Evolutionary conservation across 2,888 invertebrate species (phyloP).

Genomic region (Agrochola circellaris): DNA sequence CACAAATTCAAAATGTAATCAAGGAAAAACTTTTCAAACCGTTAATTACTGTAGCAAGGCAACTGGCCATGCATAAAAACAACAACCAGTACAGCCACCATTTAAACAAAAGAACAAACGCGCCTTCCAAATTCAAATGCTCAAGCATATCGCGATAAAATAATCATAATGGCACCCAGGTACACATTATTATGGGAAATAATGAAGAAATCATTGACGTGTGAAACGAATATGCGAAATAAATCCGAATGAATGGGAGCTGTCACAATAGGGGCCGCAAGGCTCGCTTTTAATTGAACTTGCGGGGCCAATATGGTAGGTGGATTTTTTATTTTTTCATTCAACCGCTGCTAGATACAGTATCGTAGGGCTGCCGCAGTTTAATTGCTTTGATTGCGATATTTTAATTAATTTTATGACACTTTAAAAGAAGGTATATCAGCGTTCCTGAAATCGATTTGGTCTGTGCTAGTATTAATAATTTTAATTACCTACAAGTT

Average conservation of each 20-base stretch:
- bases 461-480: not conserved
- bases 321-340: conserved; percentile 83
- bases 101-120: conserved; percentile 44
- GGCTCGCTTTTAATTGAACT: conserved; percentile 73
- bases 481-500: not conserved
- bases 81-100: not conserved
- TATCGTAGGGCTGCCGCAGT: conserved; percentile 74
- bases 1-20: not conserved
- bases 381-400: conserved; percentile 15
- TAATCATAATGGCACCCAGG: conserved; percentile 59
- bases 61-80: not conserved
- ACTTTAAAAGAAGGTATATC: not conserved
- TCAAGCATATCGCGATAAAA: conserved; percentile 48
- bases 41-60: not conserved
- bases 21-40: not conserved
- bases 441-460: not conserved
- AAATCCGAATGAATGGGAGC: conserved; percentile 79
- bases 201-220: conserved; percentile 80
- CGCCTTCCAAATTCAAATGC: conserved; percentile 50
- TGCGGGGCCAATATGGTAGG: conserved; percentile 86
- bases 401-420: conserved; percentile 16
- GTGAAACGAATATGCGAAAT: conserved; percentile 82
- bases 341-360: conserved; percentile 77
- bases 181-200: conserved; percentile 65
- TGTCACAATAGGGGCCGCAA: conserved; percentile 80